Percentiles rank a stretch among this genome's conserved stretches.
These are phyloP conservation scores for Drosophila murphyi DNA, from an alignment of 1,140 invertebrate species.

Conservation along the genomic window DNA sequence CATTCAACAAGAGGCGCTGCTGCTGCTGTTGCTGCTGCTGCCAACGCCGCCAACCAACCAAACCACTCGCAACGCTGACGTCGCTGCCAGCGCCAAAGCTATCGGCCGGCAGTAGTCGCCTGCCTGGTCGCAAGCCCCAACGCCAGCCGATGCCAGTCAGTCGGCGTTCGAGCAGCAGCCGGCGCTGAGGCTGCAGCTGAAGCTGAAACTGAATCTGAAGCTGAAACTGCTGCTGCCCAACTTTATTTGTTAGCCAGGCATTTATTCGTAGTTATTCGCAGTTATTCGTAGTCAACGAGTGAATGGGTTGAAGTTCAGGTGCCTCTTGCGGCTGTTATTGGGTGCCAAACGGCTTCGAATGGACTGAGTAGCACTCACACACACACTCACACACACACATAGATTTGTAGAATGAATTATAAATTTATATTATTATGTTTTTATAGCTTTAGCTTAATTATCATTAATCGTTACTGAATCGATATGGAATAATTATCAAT, in stretches of 20 bases:
- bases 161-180: conserved; percentile 26
- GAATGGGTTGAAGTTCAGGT: conserved; percentile 32
- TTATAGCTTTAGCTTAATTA: too few species aligned
- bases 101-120: conserved; percentile 48
- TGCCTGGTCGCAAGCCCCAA: neutral
- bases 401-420: too few species aligned
- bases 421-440: too few species aligned
- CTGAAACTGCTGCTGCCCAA: neutral
- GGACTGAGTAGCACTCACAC: neutral
- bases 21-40: conserved; percentile 15
- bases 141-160: conserved; percentile 10
- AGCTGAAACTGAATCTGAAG: neutral
- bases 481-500: too few species aligned
- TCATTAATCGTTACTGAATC: too few species aligned
- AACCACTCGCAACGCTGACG: conserved; percentile 49
- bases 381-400: neutral
- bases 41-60: conserved; percentile 47
- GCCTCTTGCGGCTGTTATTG: conserved; percentile 31
- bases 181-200: conserved; percentile 1
- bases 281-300: conserved; percentile 31
- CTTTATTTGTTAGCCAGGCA: too few species aligned
- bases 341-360: conserved; percentile 12
- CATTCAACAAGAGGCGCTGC: conserved; percentile 48
- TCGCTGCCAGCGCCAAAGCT: conserved; percentile 65
- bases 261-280: conserved; percentile 12